Conservation (phyloP, 1,140 invertebrate species). For the Papilio aristodemus region DNA sequence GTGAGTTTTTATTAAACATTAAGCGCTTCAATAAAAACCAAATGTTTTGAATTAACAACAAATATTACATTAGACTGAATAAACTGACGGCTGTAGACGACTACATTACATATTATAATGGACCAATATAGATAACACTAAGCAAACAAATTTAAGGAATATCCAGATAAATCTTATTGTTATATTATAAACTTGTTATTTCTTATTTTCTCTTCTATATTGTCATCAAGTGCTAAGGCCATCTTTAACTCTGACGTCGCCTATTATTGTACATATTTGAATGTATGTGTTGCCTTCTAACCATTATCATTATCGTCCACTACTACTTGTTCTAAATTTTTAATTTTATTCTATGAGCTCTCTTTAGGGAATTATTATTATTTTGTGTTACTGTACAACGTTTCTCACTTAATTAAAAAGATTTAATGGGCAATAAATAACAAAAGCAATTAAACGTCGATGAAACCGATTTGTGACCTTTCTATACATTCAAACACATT, state of each 20-base stretch:
- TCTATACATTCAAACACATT: slow-evolving; percentile 28
- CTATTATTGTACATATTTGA: too few species aligned
- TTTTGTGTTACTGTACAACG: not conserved
- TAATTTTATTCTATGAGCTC: not conserved
- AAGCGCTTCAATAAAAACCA: not conserved
- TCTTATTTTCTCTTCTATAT: too few species aligned
- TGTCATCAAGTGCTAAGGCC: too few species aligned
- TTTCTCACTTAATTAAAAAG: slow-evolving; percentile 18
- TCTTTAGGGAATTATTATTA: not conserved
- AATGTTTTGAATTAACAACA: not conserved
- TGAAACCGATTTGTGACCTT: slow-evolving; percentile 25
- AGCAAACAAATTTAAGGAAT: not conserved
- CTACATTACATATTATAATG: not conserved
- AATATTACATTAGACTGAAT: not conserved
- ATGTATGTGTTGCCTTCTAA: too few species aligned
- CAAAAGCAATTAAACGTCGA: slow-evolving; percentile 17
- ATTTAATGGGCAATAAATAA: slow-evolving; percentile 15
- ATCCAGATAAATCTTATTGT: too few species aligned
- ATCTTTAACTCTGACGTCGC: too few species aligned
- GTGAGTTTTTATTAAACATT: not conserved
- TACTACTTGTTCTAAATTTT: not conserved
- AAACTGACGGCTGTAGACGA: not conserved
- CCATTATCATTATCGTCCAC: too few species aligned
- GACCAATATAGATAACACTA: not conserved
- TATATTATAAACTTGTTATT: too few species aligned